Evolutionary conservation across 2,113 vertebrate species (phyloP).

Genomic region (Cercopithecus mona): DNA sequence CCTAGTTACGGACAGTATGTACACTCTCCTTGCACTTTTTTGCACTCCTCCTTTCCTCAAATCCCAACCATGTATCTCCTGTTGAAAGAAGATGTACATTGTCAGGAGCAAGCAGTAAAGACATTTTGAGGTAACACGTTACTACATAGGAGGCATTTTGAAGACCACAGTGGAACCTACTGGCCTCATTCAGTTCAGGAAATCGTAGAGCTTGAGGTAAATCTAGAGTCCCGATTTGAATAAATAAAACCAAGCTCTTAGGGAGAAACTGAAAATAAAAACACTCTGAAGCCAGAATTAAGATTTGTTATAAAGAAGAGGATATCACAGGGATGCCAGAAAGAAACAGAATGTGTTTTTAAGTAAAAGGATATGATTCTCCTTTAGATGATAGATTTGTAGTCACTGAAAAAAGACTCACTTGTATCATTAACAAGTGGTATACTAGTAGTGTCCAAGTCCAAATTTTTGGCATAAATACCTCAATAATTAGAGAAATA

Average conservation of each 20-base stretch:
- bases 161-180: background rate
- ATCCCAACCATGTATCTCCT: background rate
- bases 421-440: background rate
- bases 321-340: background rate
- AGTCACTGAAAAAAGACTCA: background rate
- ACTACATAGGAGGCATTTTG: background rate
- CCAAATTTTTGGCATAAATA: background rate
- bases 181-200: background rate
- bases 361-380: background rate
- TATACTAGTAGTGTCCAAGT: background rate
- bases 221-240: background rate
- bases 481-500: background rate
- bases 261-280: background rate
- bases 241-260: background rate
- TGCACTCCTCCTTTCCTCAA: background rate
- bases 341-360: background rate
- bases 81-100: background rate
- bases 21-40: background rate
- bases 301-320: background rate
- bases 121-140: background rate
- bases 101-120: background rate
- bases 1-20: background rate
- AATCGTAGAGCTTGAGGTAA: background rate
- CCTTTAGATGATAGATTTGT: background rate
- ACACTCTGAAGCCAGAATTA: background rate